These are phyloP conservation scores for Spatula versicolor DNA, from an alignment of 2,797 vertebrate species.

Conservation along the genomic window DNA sequence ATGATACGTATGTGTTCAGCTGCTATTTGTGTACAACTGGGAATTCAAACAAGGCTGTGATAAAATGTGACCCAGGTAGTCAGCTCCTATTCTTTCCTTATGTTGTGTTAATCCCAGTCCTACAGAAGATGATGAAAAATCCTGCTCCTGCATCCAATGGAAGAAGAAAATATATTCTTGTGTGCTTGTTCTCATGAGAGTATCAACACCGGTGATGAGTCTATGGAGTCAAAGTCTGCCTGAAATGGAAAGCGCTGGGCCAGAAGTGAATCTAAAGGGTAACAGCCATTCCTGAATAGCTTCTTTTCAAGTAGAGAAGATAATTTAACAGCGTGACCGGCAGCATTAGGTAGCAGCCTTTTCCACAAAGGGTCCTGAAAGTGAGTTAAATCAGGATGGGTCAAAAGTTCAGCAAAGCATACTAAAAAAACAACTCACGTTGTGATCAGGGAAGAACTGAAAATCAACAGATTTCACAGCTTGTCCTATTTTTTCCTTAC, in stretches of 20 bases:
- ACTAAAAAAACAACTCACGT: neutral
- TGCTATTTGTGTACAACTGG: neutral
- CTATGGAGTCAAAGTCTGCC: neutral
- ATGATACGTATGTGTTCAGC: neutral
- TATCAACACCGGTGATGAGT: neutral
- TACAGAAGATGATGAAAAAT: neutral
- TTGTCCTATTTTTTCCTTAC: neutral
- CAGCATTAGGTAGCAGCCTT: neutral
- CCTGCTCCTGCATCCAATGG: constrained; percentile 1
- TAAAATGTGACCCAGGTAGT: neutral
- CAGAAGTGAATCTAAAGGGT: neutral
- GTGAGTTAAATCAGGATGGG: neutral
- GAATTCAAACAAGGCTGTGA: neutral
- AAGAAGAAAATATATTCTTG: constrained; percentile 5
- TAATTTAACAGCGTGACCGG: neutral
- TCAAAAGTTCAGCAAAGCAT: constrained; percentile 17
- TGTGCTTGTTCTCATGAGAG: neutral
- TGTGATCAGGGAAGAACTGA: neutral
- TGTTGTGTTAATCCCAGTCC: neutral
- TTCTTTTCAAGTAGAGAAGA: constrained; percentile 10
- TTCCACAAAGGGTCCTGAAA: constrained; percentile 8
- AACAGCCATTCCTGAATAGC: constrained; percentile 3
- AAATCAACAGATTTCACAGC: neutral
- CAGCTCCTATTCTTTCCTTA: neutral
- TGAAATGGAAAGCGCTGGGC: neutral